Percentiles rank a stretch among this genome's conserved stretches.
These are phyloP conservation scores for Biston stratarius DNA, from an alignment of 2,888 invertebrate species.

Conservation along the genomic window DNA sequence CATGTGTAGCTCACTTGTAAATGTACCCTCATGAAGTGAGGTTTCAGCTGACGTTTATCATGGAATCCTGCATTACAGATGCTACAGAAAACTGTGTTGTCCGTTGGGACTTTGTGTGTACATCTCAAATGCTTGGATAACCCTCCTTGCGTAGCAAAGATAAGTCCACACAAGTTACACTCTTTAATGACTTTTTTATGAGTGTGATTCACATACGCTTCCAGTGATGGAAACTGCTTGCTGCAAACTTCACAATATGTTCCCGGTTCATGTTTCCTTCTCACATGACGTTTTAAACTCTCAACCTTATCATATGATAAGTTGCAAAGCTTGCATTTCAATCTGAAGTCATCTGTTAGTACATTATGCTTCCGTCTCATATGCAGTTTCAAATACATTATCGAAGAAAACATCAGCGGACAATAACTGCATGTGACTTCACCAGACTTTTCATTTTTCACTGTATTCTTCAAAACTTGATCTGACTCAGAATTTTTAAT, in stretches of 20 bases:
- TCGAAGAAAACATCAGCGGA: conserved; percentile 72
- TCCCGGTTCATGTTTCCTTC: conserved; percentile 74
- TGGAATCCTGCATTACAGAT: conserved; percentile 76
- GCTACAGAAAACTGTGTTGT: conserved; percentile 72
- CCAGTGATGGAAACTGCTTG: conserved; percentile 71
- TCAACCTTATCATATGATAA: conserved; percentile 81
- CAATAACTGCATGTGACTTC: conserved; percentile 75
- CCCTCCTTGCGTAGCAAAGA: conserved; percentile 74
- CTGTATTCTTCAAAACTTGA: conserved; percentile 47
- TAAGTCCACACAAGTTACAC: conserved; percentile 73
- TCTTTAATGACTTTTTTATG: conserved; percentile 71
- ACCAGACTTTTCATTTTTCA: conserved; percentile 66
- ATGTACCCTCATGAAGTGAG: conserved; percentile 75
- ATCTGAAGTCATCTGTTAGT: conserved; percentile 69
- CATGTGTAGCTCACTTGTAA: conserved; percentile 76
- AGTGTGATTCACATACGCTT: conserved; percentile 70
- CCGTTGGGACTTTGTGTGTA: conserved; percentile 72
- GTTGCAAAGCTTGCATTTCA: conserved; percentile 77
- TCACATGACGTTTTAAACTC: conserved; percentile 75
- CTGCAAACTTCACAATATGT: conserved; percentile 74
- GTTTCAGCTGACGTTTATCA: conserved; percentile 72
- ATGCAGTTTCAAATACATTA: conserved; percentile 74
- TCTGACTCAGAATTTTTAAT: conserved; percentile 35
- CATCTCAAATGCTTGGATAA: conserved; percentile 74
- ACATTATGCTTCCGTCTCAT: conserved; percentile 80